Conservation (phyloP, 2,113 vertebrate genomes). For the Indicator indicator region DNA sequence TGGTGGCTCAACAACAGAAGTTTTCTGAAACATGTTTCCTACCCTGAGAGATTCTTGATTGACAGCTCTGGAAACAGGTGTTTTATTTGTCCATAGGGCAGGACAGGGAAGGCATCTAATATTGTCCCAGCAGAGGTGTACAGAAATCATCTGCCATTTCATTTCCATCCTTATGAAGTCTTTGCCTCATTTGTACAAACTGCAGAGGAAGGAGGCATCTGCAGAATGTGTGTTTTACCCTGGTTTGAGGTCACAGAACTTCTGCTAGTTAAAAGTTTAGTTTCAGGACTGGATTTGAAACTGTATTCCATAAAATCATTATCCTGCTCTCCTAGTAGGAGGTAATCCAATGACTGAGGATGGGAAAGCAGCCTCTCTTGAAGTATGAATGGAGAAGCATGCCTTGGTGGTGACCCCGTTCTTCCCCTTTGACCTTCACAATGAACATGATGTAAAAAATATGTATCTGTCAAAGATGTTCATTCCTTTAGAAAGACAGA, state of each 20-base stretch:
- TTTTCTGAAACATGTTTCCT: conserved; percentile 64
- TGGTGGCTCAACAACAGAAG: conserved; percentile 54
- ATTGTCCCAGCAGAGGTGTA: background rate
- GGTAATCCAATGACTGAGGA: background rate
- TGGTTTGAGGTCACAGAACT: background rate
- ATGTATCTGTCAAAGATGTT: background rate
- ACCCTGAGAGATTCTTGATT: conserved; percentile 49
- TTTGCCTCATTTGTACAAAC: background rate
- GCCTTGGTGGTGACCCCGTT: background rate
- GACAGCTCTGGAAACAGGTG: conserved; percentile 23
- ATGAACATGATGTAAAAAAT: background rate
- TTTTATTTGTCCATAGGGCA: conserved; percentile 10
- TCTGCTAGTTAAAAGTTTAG: background rate
- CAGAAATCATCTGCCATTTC: background rate
- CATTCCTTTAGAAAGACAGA: background rate
- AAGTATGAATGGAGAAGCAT: background rate
- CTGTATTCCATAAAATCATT: background rate
- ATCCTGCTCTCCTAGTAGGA: background rate
- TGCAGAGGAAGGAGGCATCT: background rate
- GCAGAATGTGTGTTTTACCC: background rate
- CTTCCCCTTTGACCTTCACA: background rate
- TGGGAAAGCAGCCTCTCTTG: background rate
- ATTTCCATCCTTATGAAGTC: background rate
- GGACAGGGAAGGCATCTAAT: background rate
- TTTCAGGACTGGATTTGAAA: background rate